These are phyloP conservation scores for Sitta carolinensis DNA, from an alignment of 2,797 vertebrate genomes.

Conservation along the genomic window DNA sequence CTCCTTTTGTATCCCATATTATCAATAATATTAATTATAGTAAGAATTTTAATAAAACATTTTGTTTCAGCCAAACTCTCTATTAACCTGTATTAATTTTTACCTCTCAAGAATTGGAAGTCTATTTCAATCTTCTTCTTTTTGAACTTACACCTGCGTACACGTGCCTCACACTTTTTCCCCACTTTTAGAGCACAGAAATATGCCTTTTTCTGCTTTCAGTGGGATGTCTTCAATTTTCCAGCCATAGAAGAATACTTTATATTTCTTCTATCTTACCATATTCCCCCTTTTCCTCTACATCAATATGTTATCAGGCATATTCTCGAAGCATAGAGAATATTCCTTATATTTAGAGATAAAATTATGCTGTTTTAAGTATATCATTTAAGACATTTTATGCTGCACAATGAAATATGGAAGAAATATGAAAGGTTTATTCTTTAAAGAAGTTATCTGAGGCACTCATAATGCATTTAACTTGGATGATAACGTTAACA, in stretches of 20 bases:
- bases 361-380: background rate
- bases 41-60: background rate
- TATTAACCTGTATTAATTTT: background rate
- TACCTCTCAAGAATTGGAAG: background rate
- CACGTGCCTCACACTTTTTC: background rate
- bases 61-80: background rate
- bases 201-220: background rate
- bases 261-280: background rate
- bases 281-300: background rate
- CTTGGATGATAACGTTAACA: background rate
- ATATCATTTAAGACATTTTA: background rate
- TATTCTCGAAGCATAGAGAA: background rate
- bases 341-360: background rate
- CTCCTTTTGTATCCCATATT: background rate
- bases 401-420: background rate
- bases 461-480: background rate
- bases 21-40: background rate
- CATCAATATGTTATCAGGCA: background rate
- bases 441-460: conserved; percentile 20
- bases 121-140: background rate
- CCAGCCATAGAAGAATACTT: background rate
- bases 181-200: background rate
- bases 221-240: background rate
- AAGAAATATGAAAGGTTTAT: background rate
- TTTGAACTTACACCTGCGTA: background rate